phyloP scores from a whole-genome alignment of 2,113 vertebrate genomes.

The Platycercus adscitus region DNA sequence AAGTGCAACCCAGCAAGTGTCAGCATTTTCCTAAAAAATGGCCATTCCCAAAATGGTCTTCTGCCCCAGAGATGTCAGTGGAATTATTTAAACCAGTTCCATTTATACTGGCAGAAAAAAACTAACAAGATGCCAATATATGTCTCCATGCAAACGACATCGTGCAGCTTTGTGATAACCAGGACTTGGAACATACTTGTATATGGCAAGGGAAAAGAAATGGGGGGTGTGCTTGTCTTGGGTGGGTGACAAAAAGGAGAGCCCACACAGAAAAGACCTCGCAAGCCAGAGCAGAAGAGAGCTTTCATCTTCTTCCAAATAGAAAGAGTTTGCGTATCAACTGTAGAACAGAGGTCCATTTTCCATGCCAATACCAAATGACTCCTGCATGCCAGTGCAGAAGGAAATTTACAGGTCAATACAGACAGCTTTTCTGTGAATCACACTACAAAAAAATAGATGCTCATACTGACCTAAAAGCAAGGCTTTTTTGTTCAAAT shows the following conservation, averaged over 20 bases:
- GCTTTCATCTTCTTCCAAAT: slow-evolving; percentile 59
- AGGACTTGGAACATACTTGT: slow-evolving; percentile 35
- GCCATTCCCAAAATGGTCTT: background rate
- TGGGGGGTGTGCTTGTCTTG: background rate
- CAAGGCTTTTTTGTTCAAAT: background rate
- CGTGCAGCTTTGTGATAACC: slow-evolving; percentile 56
- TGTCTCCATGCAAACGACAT: slow-evolving; percentile 19
- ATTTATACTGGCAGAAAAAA: background rate
- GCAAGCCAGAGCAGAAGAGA: slow-evolving; percentile 7
- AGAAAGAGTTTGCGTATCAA: slow-evolving; percentile 54
- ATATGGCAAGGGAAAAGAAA: background rate
- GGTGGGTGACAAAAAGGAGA: background rate
- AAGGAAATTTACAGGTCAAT: slow-evolving; percentile 44
- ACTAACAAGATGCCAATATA: background rate
- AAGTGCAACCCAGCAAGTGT: background rate
- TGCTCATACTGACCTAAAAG: slow-evolving; percentile 5
- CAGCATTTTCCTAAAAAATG: background rate
- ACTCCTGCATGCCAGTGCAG: background rate
- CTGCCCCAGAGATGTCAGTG: background rate
- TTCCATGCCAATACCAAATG: slow-evolving; percentile 40
- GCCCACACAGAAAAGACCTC: background rate
- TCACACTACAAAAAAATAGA: background rate
- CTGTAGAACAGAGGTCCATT: slow-evolving; percentile 45
- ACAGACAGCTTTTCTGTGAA: slow-evolving; percentile 31
- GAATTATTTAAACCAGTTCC: background rate